A percentile compares a stretch with the other conserved stretches of the same genome.
phyloP scores from a whole-genome alignment of 2,888 invertebrate genomes.

The Xestobium rufovillosum region DNA sequence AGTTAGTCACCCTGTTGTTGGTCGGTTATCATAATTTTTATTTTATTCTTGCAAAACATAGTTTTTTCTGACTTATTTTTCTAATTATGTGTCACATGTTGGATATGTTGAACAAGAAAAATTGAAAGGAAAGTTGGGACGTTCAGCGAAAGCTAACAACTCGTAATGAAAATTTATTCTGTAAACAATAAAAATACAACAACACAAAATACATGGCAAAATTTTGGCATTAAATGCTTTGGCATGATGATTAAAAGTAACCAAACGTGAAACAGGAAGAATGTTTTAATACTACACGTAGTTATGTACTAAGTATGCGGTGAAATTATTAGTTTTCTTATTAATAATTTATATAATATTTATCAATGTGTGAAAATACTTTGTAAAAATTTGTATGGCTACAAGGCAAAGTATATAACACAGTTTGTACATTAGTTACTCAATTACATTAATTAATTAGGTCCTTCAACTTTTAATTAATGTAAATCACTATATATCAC shows the following conservation, averaged over 20 bases:
- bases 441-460: slow-evolving; percentile 24
- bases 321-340: slow-evolving; percentile 30
- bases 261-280: slow-evolving; percentile 30
- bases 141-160: too few relatives aligned
- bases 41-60: too few relatives aligned
- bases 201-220: slow-evolving; percentile 39
- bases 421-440: slow-evolving; percentile 25
- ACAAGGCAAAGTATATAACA: slow-evolving; percentile 35
- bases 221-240: slow-evolving; percentile 46
- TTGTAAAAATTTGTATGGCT: slow-evolving; percentile 41
- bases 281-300: slow-evolving; percentile 23
- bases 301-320: slow-evolving; percentile 16
- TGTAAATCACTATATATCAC: slow-evolving; percentile 32
- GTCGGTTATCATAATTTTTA: too few relatives aligned
- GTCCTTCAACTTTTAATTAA: too few relatives aligned
- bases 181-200: slow-evolving; percentile 41
- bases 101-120: too few relatives aligned
- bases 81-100: too few relatives aligned
- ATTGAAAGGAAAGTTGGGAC: too few relatives aligned
- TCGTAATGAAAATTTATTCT: too few relatives aligned
- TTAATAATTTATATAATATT: slow-evolving; percentile 24
- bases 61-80: too few relatives aligned
- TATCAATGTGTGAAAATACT: slow-evolving; percentile 41
- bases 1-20: too few relatives aligned
- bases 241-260: slow-evolving; percentile 42